Evolutionary conservation across 1,140 invertebrate genomes (phyloP), one percentile per base, ranked within the genome.

Genomic region (Lasaia peninsularis): DNA sequence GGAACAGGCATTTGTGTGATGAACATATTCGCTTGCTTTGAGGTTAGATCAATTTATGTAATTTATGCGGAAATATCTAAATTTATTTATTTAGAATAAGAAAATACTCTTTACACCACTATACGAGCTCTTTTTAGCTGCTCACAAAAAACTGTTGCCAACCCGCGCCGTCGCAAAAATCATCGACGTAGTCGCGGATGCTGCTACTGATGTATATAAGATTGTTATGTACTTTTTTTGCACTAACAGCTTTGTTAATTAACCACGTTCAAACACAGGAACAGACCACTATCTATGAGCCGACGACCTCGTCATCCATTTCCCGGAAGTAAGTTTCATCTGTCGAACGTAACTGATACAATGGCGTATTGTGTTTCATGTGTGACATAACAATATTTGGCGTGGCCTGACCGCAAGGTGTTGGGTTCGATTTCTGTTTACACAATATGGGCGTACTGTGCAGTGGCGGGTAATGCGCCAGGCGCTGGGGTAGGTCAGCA

Each of bases 351-450:
- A 44, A 44, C 18, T 44, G 40, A 44, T 44, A 44, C 40, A 21
- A 44, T 20, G 40, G 40, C 18, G 40, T 44, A 44, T 44, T 44
- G 40, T 44, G 40, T 44, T 44, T 44, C 40, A 44, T 44, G 40
- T 44, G 40, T 44, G 40, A 44, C 20, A 44, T 44, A 44, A 44
- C 40, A 44, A 44, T 44, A 44, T 44, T 44, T 44, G 40, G 40
- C 37, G 37, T 44, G 37, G 37, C 6, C n/a, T 18, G 18, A 40
- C 37, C 37, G 37, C 37, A 40, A 20, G 21, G 48, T 69, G 49
- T 69, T 67, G 52, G 56, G 56, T 78, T 72, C 59, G 62, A 70
- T 73, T 73, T 72, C 63, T 60, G 52, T 28, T 73, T 75, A 66
- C 73, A 73, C 70, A 75, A 71, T 33, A 16, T 33, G 18, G 60